Evolutionary conservation across 2,113 vertebrate species (phyloP), one percentile per base, ranked within the genome.

Genomic region (Vanacampus margaritifer): DNA sequence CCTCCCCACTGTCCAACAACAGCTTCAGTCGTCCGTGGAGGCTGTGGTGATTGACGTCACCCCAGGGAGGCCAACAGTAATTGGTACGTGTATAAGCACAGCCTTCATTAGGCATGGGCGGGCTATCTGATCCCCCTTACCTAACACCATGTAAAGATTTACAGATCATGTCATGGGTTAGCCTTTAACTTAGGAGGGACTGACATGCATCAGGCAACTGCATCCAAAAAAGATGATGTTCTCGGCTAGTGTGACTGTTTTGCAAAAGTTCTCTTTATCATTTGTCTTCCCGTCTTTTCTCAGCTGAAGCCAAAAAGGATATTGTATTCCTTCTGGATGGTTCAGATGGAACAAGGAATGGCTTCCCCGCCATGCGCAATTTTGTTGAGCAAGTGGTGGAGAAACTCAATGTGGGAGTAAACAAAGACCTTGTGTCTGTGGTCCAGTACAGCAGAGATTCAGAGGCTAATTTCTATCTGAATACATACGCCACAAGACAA

Each of bases 301-400:
- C 16, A 79, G 78, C 68, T 50, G 74, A 58, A n/a, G 60, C 1
- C 39, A 65, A 72, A 65, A 75, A 79, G 56, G 85, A 87, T 69
- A 17, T 80, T 13, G 79, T 83, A 17, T 85, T 87, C 67, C 74
- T 97, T 82, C 84, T 95, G 79, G 86, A 84, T 67, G 76, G 76
- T 32, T 84, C 83, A 71, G 69, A 80, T 65, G 62, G 35, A 6
- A 75, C 78, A 11, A 76, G 67, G 19, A 35, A 10, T 45, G 64
- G 61, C 0, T 26, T 48, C 51, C 58, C 28, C 4, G 37, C 46
- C 45, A 65, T 65, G 23, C 24, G 46, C 17, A 28, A 28, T 35
- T 65, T 65, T 82, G 76, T 84, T 39, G 68, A 82, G 32, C 81
- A 56, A 63, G 67, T 81, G 46, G 81, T 89, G 10, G 75, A 84